Base-by-base conservation (phyloP, 2,888 invertebrate species). In the Nymphalis c-album region DNA sequence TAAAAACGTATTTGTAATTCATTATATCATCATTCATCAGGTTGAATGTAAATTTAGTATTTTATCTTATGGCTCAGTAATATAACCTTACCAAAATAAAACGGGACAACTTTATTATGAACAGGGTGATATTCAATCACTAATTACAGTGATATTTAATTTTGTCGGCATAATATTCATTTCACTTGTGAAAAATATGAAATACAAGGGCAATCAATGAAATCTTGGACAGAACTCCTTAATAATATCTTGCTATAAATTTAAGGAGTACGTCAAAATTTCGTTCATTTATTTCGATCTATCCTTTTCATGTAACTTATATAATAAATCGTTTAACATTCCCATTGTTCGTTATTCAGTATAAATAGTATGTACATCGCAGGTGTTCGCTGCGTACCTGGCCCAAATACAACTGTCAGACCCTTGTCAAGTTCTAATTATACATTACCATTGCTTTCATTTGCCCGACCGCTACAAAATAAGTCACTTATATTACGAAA, bases 401-500 rank as follows among this genome's bases (percentile, higher is more conserved):
- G 66, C 84, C 87, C 85, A 84, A 89, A 90, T 87, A 88, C 88
- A 79, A 84, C 88, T 91, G 91, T 91, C 91, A 84, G 85, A 91
- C 91, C 91, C 91, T 86, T 85, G 85, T 91, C 91, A 91, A 81
- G 76, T 76, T 84, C 81, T 90, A 91, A 91, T 91, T 91, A 90
- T 90, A 90, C 87, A 90, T 89, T 90, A 88, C 88, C 83, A 84
- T 80, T 81, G 84, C 84, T 86, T 87, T 88, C 86, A 88, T 90
- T 90, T 85, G 78, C 82, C 81, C 80, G 70, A 58, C 68, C 63
- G 68, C 69, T 71, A 69, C 68, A 72, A 71, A 74, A 75, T 75
- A 77, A 77, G 71, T 74, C 71, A 73, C 76, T 77, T 74, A 80
- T 82, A 82, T 83, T 79, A 74, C 73, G 78, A 63, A 63, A 31